Conservation (phyloP, 2,113 vertebrate genomes). For the Neolamprologus toae region DNA sequence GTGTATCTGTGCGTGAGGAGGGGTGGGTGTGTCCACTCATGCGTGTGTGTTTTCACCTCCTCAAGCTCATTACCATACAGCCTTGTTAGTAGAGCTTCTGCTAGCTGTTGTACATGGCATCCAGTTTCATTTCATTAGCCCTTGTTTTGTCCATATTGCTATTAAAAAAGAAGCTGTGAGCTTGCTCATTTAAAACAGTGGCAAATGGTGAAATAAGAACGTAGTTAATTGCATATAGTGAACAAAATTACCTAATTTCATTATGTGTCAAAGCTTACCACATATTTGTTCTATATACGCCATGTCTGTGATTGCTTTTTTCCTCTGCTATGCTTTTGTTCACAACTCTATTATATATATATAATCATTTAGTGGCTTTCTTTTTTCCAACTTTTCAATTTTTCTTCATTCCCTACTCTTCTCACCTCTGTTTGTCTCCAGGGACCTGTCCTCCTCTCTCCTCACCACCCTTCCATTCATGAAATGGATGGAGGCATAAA, state of each 20-base stretch:
- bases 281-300: not conserved
- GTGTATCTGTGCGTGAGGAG: not conserved
- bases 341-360: not conserved
- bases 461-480: not conserved
- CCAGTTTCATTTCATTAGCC: constrained; percentile 25
- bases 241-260: not conserved
- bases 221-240: not conserved
- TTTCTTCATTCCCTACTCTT: not conserved
- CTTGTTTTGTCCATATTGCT: not conserved
- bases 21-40: constrained; percentile 3
- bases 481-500: constrained; percentile 46
- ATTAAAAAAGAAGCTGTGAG: not conserved
- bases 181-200: not conserved
- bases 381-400: not conserved
- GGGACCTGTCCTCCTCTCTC: constrained; percentile 7
- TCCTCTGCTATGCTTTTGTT: not conserved
- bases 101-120: constrained; percentile 4
- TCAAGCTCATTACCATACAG: constrained; percentile 41
- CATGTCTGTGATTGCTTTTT: not conserved
- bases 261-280: not conserved
- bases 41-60: constrained; percentile 15
- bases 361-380: not conserved
- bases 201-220: constrained; percentile 16
- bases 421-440: not conserved
- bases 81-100: constrained; percentile 30